Conservation (phyloP, 2,797 vertebrate genomes). For the Diplodus puntazzo region DNA sequence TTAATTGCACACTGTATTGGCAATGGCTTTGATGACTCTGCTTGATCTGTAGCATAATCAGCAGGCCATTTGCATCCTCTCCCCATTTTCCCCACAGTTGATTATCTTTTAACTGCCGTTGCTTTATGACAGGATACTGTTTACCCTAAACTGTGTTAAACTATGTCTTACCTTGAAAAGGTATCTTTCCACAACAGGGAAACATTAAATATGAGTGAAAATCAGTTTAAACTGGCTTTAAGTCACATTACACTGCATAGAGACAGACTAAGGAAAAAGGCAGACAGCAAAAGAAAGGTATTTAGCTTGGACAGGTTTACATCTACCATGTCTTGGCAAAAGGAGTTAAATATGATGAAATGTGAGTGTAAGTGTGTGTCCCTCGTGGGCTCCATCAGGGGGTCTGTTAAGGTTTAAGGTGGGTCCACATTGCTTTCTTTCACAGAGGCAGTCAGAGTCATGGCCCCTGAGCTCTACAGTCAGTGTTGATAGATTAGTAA, state of each 20-base stretch:
- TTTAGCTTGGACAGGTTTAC: not conserved
- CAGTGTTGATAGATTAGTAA: slow-evolving; percentile 36
- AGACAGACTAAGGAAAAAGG: not conserved
- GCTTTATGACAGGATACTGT: not conserved
- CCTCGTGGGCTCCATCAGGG: not conserved
- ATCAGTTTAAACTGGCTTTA: not conserved
- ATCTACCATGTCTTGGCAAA: not conserved
- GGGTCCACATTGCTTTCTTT: slow-evolving; percentile 18
- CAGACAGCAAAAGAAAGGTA: not conserved
- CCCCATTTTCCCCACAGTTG: not conserved
- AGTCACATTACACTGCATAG: not conserved
- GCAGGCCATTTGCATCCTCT: slow-evolving; percentile 4
- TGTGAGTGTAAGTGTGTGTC: slow-evolving; percentile 18
- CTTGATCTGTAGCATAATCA: slow-evolving; percentile 20
- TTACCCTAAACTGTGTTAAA: not conserved
- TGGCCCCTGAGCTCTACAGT: not conserved
- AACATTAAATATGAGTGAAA: slow-evolving; percentile 3
- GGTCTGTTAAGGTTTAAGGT: slow-evolving; percentile 3
- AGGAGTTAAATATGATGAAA: slow-evolving; percentile 48
- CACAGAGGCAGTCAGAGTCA: not conserved
- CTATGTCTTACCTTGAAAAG: not conserved
- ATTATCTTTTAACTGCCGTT: slow-evolving; percentile 12
- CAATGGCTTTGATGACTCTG: slow-evolving; percentile 17
- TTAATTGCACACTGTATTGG: slow-evolving; percentile 11
- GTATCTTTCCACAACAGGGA: not conserved